Evolutionary conservation across 1,140 invertebrate genomes (phyloP), one percentile per base, ranked within the genome.

Genomic region (Manduca sexta): DNA sequence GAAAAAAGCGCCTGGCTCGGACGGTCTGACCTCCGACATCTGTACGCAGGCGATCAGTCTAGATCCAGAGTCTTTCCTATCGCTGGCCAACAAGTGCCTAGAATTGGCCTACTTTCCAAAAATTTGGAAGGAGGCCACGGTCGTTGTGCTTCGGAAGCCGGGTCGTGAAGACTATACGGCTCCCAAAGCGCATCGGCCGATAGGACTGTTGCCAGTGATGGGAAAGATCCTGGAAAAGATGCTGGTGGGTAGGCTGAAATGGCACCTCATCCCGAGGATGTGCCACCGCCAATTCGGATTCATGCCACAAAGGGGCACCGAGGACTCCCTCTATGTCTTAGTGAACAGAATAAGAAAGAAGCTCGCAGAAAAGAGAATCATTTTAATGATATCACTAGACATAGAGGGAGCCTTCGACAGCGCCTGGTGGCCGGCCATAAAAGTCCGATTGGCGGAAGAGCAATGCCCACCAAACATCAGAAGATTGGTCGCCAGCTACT

Each of bases 311-410:
- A 30, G 18, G 7, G 26, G 49, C 21, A 53, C 56, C 0, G 56
- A 58, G 41, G 56, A 58, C 50, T 40, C 56, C 56, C 56, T 58
- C 47, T 53, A 49, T 47, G 38, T 15, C n/a, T 26, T 58, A 15
- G 16, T 53, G 15, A 11, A 47, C 0, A 12, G 40, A 7, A 43
- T 54, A 13, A 16, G 30, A 15, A n/a, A 1, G 1, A 46, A 46
- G 5, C 16, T 46, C 16, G 10, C 33, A 5, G n/a, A 33, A n/a
- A n/a, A n/a, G n/a, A n/a, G n/a, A n/a, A n/a, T n/a, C n/a, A n/a
- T n/a, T n/a, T n/a, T n/a, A n/a, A n/a, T n/a, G n/a, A n/a, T n/a
- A n/a, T n/a, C n/a, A n/a, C n/a, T n/a, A n/a, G n/a, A n/a, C n/a
- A n/a, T n/a, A n/a, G n/a, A n/a, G n/a, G n/a, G n/a, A n/a, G n/a